Conservation (phyloP, 2,888 invertebrate genomes). For the Flexamia atlantica region DNA sequence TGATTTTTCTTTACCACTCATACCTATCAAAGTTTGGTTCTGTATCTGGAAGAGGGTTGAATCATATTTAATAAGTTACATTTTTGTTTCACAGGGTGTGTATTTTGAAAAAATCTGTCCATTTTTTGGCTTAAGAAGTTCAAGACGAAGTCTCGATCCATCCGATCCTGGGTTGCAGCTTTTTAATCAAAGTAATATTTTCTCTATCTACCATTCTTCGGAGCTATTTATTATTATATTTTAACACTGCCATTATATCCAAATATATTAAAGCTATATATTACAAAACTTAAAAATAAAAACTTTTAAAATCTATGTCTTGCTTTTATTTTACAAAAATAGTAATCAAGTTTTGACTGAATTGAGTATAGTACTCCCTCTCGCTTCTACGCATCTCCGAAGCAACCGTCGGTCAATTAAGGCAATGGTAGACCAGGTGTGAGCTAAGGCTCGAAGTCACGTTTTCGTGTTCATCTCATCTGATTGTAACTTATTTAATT, state of each 20-base stretch:
- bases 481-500: slow-evolving; percentile 49
- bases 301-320: background rate
- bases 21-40: too few species aligned
- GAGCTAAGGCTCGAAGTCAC: background rate
- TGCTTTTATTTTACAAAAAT: background rate
- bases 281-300: slow-evolving; percentile 15
- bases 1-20: too few species aligned
- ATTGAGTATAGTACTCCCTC: slow-evolving; percentile 32
- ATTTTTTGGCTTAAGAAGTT: slow-evolving; percentile 16
- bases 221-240: slow-evolving; percentile 26
- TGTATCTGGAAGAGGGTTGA: too few species aligned
- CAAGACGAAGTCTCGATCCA: background rate
- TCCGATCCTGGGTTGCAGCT: background rate
- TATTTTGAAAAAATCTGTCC: slow-evolving; percentile 36
- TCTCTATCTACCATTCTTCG: background rate
- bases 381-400: slow-evolving; percentile 14
- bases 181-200: slow-evolving; percentile 24
- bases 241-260: slow-evolving; percentile 39
- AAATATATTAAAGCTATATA: slow-evolving; percentile 40
- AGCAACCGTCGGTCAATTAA: slow-evolving; percentile 50
- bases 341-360: background rate
- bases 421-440: slow-evolving; percentile 48
- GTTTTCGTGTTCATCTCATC: slow-evolving; percentile 45
- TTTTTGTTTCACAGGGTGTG: slow-evolving; percentile 16
- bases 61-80: too few species aligned